Evolutionary conservation across 53 echinoderm and acorn worm species (phyloP), one percentile per base, ranked within the genome.

Genomic region (Mesocentrotus franciscanus): DNA sequence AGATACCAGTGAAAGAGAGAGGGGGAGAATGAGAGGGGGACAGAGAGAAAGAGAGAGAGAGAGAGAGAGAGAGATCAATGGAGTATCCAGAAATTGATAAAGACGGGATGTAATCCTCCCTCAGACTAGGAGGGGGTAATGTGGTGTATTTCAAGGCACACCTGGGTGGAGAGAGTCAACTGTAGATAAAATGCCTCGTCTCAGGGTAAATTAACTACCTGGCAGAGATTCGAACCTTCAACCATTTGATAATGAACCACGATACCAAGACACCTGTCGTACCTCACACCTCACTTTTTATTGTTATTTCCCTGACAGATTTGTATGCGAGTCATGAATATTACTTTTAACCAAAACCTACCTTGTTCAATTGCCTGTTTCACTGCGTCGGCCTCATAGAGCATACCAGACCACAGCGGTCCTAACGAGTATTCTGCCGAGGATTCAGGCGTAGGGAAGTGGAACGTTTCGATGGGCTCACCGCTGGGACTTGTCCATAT

Each of bases 401-500:
- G 61, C 94, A 94, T 94, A 35, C 94, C 94, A 4, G 94, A 27
- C 94, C 94, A 94, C 16, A 81, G 61, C 1, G 94, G 84, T 10
- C 81, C 94, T 5, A 94, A 35, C 34, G 62, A 83, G 17, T 81
- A 94, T 35, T 94, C 30, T 20, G 94, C 94, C 22, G 32, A 18
- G 84, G 94, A 81, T 59, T 59, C 58, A 11, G 94, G 94, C 3
- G 60, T 30, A 24, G 79, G 58, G 62, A 32, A 83, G 20, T 94
- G 22, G 26, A 94, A 83, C 7, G 18, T 57, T 26, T 94, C 60
- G 84, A 83, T 94, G 61, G 79, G 93, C 2, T 92, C 75, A 8
- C 92, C 92, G n/a, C 2, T 70, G 61, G 58, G 83, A 68, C 71
- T 87, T 0, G 90, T 96, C 76, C 96, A 95, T 60, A 97, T 97